These are phyloP conservation scores for Typhlichthys eigenmanni DNA, from an alignment of 2,797 vertebrate species.

Conservation along the genomic window DNA sequence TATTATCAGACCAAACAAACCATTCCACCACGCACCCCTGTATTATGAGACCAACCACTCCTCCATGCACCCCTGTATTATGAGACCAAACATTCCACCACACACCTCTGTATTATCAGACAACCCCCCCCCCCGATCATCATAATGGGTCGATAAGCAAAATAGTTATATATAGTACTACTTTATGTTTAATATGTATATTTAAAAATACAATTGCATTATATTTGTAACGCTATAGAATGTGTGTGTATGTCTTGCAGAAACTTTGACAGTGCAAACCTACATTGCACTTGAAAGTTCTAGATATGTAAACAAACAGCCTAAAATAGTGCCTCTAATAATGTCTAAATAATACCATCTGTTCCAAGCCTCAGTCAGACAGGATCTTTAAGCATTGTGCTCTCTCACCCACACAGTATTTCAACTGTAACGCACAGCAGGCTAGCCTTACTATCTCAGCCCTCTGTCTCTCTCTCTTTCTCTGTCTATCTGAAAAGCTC, in stretches of 20 bases:
- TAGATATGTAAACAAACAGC: slow-evolving; percentile 33
- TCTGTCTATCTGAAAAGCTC: slow-evolving; percentile 64
- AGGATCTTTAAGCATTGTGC: slow-evolving; percentile 59
- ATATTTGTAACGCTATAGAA: slow-evolving; percentile 18
- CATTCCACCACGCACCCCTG: no score
- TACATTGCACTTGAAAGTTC: neutral
- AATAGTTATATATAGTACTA: no score
- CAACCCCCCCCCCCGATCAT: neutral
- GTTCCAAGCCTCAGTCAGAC: slow-evolving; percentile 49
- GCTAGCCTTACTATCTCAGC: slow-evolving; percentile 34
- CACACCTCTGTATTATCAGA: no score
- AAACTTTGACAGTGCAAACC: neutral
- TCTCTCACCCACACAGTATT: slow-evolving; percentile 68
- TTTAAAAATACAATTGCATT: slow-evolving; percentile 2
- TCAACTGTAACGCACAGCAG: slow-evolving; percentile 46
- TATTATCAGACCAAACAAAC: no score
- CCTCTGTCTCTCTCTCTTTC: slow-evolving; percentile 50
- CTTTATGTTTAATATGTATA: no score
- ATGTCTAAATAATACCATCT: slow-evolving; percentile 51
- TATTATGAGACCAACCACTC: no score
- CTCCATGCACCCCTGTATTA: no score
- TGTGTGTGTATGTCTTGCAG: neutral
- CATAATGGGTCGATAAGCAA: no score
- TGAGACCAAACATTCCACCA: no score
- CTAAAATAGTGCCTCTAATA: slow-evolving; percentile 44